Base-by-base conservation (phyloP, 92 coral and sea anemone species). In the Siderastrea radians region DNA sequence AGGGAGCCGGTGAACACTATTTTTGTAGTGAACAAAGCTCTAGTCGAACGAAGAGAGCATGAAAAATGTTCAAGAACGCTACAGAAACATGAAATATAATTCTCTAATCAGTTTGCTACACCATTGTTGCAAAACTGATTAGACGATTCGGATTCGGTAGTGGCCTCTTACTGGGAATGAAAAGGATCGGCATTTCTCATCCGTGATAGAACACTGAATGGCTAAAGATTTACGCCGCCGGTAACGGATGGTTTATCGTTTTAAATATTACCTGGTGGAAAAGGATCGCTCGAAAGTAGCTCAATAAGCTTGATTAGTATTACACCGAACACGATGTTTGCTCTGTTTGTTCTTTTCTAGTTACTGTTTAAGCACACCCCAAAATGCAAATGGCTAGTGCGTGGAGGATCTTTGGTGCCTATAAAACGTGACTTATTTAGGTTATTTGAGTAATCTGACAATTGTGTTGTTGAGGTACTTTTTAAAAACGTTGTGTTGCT, bases 91-190 rank as follows among this genome's bases (percentile, higher is more conserved):
- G 89, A 53, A 52, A 69, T 89, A 44, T 50, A 67, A 55, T 85
- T 63, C 69, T 85, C 74, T 16, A 62, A 63, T 55, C 68, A 62
- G 81, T 76, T 53, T 62, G 87, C 50, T 60, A 70, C 81, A 55
- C 81, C 7, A 74, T 87, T 82, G 77, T 88, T 58, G 78, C 88
- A 60, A 82, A 55, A 62, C 77, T 88, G 72, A 88, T 74, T 58
- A 74, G 83, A 75, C 88, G 72, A 55, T 88, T 46, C 68, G 88
- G 91, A 48, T 75, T 57, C 59, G 68, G 58, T 77, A 82, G 87
- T 58, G 88, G 87, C n/a, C 62, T 88, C 13, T 54, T 87, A 12
- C 81, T 84, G 17, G 81, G 74, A 62, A 26, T 73, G 11, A 72
- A 62, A 60, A 44, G 72, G 8, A 60, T 73, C 70, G 38, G 38